A percentile compares a stretch with the other conserved stretches of the same genome.
Conservation (phyloP, 2,888 invertebrate genomes). For the Taenaris catops region DNA sequence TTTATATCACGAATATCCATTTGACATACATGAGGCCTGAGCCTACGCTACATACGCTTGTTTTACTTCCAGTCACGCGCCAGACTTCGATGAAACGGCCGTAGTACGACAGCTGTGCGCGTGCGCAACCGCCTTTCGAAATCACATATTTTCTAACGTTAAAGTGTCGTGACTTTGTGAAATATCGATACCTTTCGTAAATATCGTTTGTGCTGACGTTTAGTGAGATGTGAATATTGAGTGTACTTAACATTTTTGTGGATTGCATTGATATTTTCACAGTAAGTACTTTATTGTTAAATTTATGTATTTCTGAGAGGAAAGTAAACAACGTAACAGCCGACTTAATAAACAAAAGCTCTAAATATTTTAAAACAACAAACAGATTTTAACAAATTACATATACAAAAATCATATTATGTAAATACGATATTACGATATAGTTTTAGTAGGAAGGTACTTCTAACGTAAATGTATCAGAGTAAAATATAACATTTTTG, state of each 20-base stretch:
- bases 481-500: no score
- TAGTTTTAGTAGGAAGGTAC: no score
- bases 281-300: conserved; percentile 38
- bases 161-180: conserved; percentile 23
- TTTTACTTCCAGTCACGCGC: conserved; percentile 40
- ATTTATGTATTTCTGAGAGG: no score
- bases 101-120: conserved; percentile 38
- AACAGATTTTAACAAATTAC: no score
- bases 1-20: no score
- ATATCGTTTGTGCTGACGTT: conserved; percentile 42
- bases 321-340: no score
- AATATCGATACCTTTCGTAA: conserved; percentile 38
- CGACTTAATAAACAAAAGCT: no score
- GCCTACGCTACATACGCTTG: conserved; percentile 27
- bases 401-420: no score
- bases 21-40: no score
- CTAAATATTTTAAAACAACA: no score
- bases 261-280: conserved; percentile 52
- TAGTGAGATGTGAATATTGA: conserved; percentile 39
- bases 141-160: conserved; percentile 29
- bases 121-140: conserved; percentile 36
- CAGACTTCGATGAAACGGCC: conserved; percentile 53
- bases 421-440: no score
- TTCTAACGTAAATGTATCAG: no score
- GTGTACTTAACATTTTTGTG: conserved; percentile 42